Percentiles rank a stretch among this genome's conserved stretches.
phyloP scores from a whole-genome alignment of 2,888 invertebrate species.

The Cerceris ruficornis region DNA sequence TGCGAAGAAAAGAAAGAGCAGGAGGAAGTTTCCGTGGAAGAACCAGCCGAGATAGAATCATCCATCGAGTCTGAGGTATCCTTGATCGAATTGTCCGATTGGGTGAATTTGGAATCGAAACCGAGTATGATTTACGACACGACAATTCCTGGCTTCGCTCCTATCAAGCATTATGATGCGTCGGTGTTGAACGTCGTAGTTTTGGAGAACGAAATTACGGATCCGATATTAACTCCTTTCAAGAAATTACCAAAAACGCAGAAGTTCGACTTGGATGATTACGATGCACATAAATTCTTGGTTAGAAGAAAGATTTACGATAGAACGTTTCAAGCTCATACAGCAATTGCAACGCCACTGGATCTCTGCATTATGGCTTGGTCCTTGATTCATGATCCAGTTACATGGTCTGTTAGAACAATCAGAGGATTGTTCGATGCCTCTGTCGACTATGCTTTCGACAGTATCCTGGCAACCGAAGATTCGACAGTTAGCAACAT shows the following conservation, averaged over 20 bases:
- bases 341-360: constrained; percentile 67
- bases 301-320: constrained; percentile 59
- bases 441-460: constrained; percentile 68
- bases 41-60: background rate
- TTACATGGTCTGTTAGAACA: constrained; percentile 73
- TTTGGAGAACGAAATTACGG: constrained; percentile 73
- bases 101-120: constrained; percentile 63
- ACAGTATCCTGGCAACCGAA: constrained; percentile 69
- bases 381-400: constrained; percentile 76
- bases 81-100: constrained; percentile 70
- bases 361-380: constrained; percentile 79
- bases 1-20: constrained; percentile 27
- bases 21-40: constrained; percentile 17
- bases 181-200: constrained; percentile 73
- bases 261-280: constrained; percentile 2
- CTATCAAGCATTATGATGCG: constrained; percentile 70
- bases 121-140: constrained; percentile 48
- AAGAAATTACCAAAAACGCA: constrained; percentile 34
- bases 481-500: constrained; percentile 70
- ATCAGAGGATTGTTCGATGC: constrained; percentile 74
- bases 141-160: constrained; percentile 64
- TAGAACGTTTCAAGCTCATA: constrained; percentile 67
- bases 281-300: constrained; percentile 1
- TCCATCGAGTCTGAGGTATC: constrained; percentile 52
- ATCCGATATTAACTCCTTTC: constrained; percentile 69